These are phyloP conservation scores for Poeciliopsis occidentalis DNA, from an alignment of 2,113 vertebrate genomes.

Conservation along the genomic window DNA sequence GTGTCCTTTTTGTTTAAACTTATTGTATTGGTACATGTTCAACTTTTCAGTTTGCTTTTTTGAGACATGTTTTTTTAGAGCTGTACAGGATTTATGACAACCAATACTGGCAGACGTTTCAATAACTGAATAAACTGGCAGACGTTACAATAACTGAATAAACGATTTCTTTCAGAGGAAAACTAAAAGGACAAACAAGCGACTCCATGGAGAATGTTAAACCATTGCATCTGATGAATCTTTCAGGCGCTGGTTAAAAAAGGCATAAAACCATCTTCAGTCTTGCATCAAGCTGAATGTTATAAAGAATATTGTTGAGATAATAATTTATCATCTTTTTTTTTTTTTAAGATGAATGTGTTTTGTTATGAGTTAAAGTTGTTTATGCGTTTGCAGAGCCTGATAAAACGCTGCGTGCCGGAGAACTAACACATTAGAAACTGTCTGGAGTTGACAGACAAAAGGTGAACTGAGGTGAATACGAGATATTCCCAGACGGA, in stretches of 20 bases:
- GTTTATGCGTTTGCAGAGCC: neutral
- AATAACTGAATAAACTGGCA: slow-evolving; percentile 23
- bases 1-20: neutral
- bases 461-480: no score
- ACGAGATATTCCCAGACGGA: no score
- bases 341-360: neutral
- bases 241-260: slow-evolving; percentile 27
- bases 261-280: slow-evolving; percentile 20
- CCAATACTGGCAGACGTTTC: slow-evolving; percentile 20
- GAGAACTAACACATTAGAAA: no score
- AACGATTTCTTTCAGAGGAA: slow-evolving; percentile 30
- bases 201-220: slow-evolving; percentile 19
- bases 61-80: slow-evolving; percentile 9
- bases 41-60: neutral
- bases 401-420: no score
- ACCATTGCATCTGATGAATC: slow-evolving; percentile 4
- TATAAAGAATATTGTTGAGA: slow-evolving; percentile 9
- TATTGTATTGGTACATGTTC: neutral
- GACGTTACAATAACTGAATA: slow-evolving; percentile 23
- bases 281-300: slow-evolving; percentile 41
- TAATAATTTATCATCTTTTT: no score
- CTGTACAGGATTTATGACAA: slow-evolving; percentile 17
- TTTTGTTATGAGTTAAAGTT: slow-evolving; percentile 5
- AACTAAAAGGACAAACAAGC: slow-evolving; percentile 15
- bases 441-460: no score